phyloP scores from a whole-genome alignment of 2,888 invertebrate genomes.

The Patella pellucida region DNA sequence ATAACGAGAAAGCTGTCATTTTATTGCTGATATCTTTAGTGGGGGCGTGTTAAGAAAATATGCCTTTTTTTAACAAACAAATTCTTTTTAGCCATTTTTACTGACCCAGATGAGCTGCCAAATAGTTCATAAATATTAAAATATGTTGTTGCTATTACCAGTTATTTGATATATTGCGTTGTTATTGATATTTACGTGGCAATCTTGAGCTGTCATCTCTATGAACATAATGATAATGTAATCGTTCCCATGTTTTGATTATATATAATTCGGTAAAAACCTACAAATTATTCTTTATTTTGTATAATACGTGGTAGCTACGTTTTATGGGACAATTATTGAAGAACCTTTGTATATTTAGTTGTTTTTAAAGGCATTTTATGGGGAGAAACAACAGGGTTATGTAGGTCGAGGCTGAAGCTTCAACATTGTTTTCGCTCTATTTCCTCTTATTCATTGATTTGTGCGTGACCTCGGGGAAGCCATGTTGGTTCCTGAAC shows the following conservation, averaged over 20 bases:
- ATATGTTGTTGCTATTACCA: too few relatives aligned
- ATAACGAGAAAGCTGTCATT: constrained; percentile 2
- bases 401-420: neutral
- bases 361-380: too few relatives aligned
- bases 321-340: too few relatives aligned
- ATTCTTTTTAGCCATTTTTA: too few relatives aligned
- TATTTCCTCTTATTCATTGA: constrained; percentile 12
- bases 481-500: constrained; percentile 10
- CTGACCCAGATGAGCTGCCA: too few relatives aligned
- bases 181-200: too few relatives aligned
- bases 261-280: neutral
- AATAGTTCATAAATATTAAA: too few relatives aligned
- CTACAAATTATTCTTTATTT: too few relatives aligned
- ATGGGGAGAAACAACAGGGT: neutral
- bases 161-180: too few relatives aligned
- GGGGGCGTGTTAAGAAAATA: constrained; percentile 7
- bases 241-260: neutral
- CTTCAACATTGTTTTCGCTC: constrained; percentile 12
- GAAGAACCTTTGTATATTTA: too few relatives aligned
- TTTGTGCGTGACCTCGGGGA: constrained; percentile 9
- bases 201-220: neutral
- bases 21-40: neutral
- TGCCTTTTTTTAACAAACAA: neutral
- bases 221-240: neutral
- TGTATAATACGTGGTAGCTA: too few relatives aligned